Evolutionary conservation across 1,140 invertebrate genomes (phyloP).

Genomic region (Reticulitermes speratus): DNA sequence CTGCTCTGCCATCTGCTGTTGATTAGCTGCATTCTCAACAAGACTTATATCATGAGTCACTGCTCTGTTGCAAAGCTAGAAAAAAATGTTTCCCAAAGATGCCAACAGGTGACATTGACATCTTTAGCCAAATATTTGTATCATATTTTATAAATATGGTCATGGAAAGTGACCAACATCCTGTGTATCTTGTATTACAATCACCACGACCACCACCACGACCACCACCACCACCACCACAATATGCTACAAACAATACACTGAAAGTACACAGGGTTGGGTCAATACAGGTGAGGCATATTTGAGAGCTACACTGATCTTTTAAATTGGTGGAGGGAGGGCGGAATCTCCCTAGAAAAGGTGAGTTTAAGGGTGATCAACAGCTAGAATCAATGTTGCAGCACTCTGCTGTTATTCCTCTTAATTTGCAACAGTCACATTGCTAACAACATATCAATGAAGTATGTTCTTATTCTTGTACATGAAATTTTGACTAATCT

Average conservation of each 20-base stretch:
- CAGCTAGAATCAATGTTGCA: conserved; percentile 4
- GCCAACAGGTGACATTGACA: not conserved
- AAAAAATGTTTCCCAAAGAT: not conserved
- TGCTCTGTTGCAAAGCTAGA: not conserved
- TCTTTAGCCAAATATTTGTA: not conserved
- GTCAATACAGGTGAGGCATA: not conserved
- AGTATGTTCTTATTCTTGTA: not conserved
- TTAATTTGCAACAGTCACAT: not conserved
- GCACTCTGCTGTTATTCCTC: not conserved
- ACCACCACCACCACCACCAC: not conserved
- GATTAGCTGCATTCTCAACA: not conserved
- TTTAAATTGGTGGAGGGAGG: not conserved
- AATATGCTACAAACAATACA: conserved; percentile 11
- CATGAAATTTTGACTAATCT: not conserved
- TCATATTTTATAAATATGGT: not conserved
- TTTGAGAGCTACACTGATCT: not conserved
- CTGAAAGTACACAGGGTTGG: not conserved
- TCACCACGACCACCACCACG: not conserved
- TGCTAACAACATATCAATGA: not conserved
- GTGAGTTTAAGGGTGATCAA: not conserved
- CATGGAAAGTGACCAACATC: not conserved
- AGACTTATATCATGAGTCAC: not conserved
- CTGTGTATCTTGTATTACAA: not conserved
- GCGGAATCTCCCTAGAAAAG: not conserved
- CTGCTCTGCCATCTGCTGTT: conserved; percentile 1